Percentiles rank a stretch among this genome's conserved stretches.
These are phyloP conservation scores for Taeniopygia guttata DNA, from an alignment of 2,797 vertebrate genomes.

Conservation along the genomic window DNA sequence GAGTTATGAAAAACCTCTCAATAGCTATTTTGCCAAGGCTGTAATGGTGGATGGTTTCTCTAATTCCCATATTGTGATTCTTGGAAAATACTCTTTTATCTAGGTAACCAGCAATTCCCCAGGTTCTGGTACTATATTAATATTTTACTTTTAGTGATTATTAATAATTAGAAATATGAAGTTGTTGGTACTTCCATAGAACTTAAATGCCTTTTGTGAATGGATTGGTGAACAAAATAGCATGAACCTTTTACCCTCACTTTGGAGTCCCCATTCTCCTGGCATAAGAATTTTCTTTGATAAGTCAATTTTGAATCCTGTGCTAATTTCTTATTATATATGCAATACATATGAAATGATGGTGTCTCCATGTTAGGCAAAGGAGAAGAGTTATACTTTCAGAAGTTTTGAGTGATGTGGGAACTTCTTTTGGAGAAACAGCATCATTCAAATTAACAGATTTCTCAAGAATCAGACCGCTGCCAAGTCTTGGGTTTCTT, in stretches of 20 bases:
- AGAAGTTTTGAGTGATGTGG: neutral
- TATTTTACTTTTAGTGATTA: neutral
- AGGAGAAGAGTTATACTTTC: neutral
- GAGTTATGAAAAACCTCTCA: neutral
- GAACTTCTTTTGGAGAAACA: neutral
- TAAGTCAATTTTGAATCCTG: neutral
- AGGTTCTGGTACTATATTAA: neutral
- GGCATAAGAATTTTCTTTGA: neutral
- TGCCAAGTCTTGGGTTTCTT: neutral
- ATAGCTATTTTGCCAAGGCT: neutral
- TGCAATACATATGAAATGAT: neutral
- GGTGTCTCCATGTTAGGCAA: neutral
- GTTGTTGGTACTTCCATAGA: neutral
- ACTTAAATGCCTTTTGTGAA: neutral
- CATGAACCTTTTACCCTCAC: accelerated
- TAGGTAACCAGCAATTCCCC: neutral
- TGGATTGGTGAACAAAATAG: neutral
- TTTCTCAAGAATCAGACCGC: neutral
- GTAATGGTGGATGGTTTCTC: neutral
- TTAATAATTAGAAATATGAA: neutral
- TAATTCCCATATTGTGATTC: neutral
- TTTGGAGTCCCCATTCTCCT: neutral
- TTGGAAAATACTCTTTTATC: neutral
- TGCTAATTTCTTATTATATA: neutral
- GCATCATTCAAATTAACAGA: neutral